Base-by-base conservation (phyloP, 1,140 invertebrate species). In the Centruroides vittatus region DNA sequence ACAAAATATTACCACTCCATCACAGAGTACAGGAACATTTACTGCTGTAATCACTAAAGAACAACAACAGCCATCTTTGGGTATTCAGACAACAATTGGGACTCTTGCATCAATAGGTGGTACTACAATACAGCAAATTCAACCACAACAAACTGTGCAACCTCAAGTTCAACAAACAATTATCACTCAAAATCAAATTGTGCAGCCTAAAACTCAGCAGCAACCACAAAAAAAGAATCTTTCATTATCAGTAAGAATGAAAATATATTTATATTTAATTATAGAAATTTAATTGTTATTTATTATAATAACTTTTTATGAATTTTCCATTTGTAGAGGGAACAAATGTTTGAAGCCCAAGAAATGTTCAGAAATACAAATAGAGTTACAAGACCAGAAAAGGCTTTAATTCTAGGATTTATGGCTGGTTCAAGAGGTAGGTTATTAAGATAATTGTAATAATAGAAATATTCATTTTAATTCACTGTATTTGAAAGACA, bases 291-390 rank as follows among this genome's bases (percentile, higher is more conserved):
- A 46, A 47, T 34, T 53, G 3, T 23, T 12, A 12, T 5, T 12
- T 34, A 10, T 56, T 47, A 11, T 36, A 55, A 55, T 6, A 6
- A 48, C 46, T 51, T 50, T 8, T 50, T 53, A 47, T 35, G 48
- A 0, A n/a, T 46, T 23, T 59, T 55, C 46, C 5, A 46, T 60
- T 69, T 70, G 49, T 66, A 78, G 77, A 85, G 88, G 72, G 93
- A 96, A 74, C 92, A 96, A 84, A 94, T 97, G 84, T 77, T 92
- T 68, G 91, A 95, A 75, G 93, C 93, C 3, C 92, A 96, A 75
- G 91, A 97, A 74, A 96, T 97, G 89, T 98, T 98, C 78, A 80
- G 86, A 60, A 93, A 87, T 66, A 93, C 93, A 41, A 97, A 97
- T 72, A 87, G 89, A 74, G 91, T 97, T 50, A 96, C 93, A 1